Conservation (phyloP, 2,113 vertebrate genomes). For the Scomber colias region DNA sequence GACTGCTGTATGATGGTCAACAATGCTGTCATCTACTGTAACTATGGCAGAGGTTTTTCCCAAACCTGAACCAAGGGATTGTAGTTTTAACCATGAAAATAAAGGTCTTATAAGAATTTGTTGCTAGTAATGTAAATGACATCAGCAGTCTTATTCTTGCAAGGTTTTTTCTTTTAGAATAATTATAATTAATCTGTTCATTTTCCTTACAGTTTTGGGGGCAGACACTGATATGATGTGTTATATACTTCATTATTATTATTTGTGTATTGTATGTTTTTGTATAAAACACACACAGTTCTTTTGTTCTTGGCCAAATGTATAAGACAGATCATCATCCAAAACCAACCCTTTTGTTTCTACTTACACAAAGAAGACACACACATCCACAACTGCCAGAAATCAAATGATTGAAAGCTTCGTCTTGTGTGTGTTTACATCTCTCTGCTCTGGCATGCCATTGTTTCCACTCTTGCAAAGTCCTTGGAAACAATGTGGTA, state of each 20-base stretch:
- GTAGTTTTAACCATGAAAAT: no score
- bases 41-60: no score
- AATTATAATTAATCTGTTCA: no score
- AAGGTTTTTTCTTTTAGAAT: no score
- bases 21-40: no score
- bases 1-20: no score
- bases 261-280: slow-evolving; percentile 10
- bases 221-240: no score
- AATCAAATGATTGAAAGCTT: slow-evolving; percentile 63
- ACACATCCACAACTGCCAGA: slow-evolving; percentile 65
- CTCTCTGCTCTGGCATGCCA: slow-evolving; percentile 75
- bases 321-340: slow-evolving; percentile 41
- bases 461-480: slow-evolving; percentile 75
- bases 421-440: slow-evolving; percentile 71
- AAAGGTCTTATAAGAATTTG: no score
- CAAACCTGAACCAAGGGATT: no score
- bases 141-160: no score
- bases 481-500: slow-evolving; percentile 77
- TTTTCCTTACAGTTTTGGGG: no score
- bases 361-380: slow-evolving; percentile 61
- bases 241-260: not conserved
- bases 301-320: slow-evolving; percentile 26
- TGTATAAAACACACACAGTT: slow-evolving; percentile 23
- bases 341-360: slow-evolving; percentile 75
- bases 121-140: no score